A percentile compares a stretch with the other conserved stretches of the same genome.
These are phyloP conservation scores for Diarsia dahlii DNA, from an alignment of 2,888 invertebrate genomes.

Conservation along the genomic window DNA sequence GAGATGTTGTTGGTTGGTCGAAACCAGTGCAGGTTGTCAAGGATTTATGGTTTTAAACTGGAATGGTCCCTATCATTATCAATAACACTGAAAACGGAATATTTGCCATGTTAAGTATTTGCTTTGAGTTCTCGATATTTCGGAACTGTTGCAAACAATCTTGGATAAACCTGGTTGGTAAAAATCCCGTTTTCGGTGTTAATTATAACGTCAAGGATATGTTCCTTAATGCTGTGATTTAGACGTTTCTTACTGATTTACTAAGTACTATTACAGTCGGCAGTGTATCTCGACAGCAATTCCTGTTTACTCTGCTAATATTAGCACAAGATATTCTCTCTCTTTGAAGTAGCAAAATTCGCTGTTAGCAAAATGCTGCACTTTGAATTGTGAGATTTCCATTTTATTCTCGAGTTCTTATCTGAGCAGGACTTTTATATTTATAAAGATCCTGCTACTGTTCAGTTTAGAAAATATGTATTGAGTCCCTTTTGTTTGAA, in stretches of 20 bases:
- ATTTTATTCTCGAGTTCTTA: slow-evolving; percentile 12
- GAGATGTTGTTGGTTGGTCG: background rate
- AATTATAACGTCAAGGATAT: too few species aligned
- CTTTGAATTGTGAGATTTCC: slow-evolving; percentile 19
- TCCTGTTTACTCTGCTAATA: slow-evolving; percentile 17
- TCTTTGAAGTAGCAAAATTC: slow-evolving; percentile 12
- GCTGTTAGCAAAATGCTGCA: slow-evolving; percentile 11
- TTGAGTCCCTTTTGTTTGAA: background rate
- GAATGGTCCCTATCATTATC: too few species aligned
- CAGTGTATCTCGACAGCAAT: background rate
- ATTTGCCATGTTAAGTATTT: too few species aligned
- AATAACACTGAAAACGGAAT: too few species aligned
- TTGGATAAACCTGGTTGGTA: too few species aligned
- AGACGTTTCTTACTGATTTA: slow-evolving; percentile 1
- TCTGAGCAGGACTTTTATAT: background rate
- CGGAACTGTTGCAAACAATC: too few species aligned
- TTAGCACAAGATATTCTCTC: background rate
- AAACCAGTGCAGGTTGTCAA: background rate
- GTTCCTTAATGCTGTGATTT: too few species aligned
- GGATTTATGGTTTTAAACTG: background rate
- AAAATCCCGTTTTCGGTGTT: too few species aligned
- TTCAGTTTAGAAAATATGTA: slow-evolving; percentile 22
- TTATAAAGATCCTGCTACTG: slow-evolving; percentile 5
- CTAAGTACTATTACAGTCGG: background rate
- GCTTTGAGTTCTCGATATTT: too few species aligned